Evolutionary conservation across 1,140 invertebrate genomes (phyloP), one percentile per base, ranked within the genome.

Genomic region (Rhysida immarginata): DNA sequence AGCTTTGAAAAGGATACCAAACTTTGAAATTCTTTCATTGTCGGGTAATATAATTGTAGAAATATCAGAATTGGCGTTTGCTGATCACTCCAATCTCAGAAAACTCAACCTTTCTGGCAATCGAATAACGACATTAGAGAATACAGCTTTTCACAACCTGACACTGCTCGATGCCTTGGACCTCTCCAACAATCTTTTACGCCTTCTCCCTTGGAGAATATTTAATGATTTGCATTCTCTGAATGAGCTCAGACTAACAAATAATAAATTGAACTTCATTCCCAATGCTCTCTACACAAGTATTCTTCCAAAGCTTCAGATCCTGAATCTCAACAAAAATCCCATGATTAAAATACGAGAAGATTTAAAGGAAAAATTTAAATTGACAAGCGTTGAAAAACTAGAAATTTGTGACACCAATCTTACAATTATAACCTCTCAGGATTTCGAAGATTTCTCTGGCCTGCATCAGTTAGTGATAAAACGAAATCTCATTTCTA

Each of bases 381-480:
- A 26, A 5, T 50, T 56, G 2, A 3, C 42, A 2, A 18, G 24
- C 20, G 11, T 55, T 5, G 79, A 87, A 66, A 84, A 88, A 68
- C 74, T 93, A 8, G 81, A 85, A 63, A 82, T 91, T 54, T 82
- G 80, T 45, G 76, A 78, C 21, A 91, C 87, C 1, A 92, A 92
- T 66, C 71, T 93, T 13, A 85, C 79, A 1, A 82, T 91, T 50
- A 76, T 94, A 2, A 88, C 87, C 0, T 87, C 85, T 44, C 84
- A 84, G 63, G 89, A 92, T 62, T 91, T 94, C 64, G 81, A 87
- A 63, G 79, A 84, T n/a, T 91, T 91, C 62, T 82, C 85, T 2
- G 78, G 79, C 0, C 71, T 94, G 13, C 75, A 83, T 60, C 81
- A 82, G 62, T 72, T 93, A 18, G 82, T 80, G 59, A 67, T 94